Evolutionary conservation across 1,140 invertebrate genomes (phyloP), one percentile per base, ranked within the genome.

Genomic region (Uloborus diversus): DNA sequence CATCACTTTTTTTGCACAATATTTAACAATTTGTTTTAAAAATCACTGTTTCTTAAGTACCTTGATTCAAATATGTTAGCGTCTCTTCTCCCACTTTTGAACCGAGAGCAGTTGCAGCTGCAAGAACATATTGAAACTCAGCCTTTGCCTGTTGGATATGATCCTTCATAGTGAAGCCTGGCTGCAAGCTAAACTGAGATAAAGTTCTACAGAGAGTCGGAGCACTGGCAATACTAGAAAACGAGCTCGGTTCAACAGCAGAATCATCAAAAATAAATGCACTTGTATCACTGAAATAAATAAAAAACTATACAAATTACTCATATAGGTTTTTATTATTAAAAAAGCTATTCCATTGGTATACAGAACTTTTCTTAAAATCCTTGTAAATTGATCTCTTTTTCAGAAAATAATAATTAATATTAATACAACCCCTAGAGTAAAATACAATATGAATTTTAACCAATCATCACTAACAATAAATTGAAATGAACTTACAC

Each of bases 61-160:
- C 95, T 88, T 98, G 96, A 88, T 98, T 98, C 14, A 99, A 88
- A 87, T 98, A 99, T 1, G 96, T 98, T 17, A 98, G 88, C 0
- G 95, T 96, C 86, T 98, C 96, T 87, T 98, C 96, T 87, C 95
- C 96, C 71, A 95, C 90, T 87, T 98, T 98, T 0, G 94, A 97
- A 14, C 96, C 96, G 84, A 97, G 96, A 1, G 96, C 97, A 0
- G 96, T 98, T 3, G 96, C 94, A 27, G 96, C 96, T 11, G 94
- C 94, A 82, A 99, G 88, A 53, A 98, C 93, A 85, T 97, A 98
- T 85, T 98, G 96, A 87, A 98, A 98, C 82, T 61, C 61, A 4
- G 71, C 30, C 28, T 47, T 42, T 3, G 33, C 33, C 11, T 23
- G 25, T 23, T 57, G n/a, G n/a, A n/a, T n/a, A 11, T 17, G 20